Base-by-base conservation (phyloP, 1,140 invertebrate genomes). In the Teleogryllus occipitalis region DNA sequence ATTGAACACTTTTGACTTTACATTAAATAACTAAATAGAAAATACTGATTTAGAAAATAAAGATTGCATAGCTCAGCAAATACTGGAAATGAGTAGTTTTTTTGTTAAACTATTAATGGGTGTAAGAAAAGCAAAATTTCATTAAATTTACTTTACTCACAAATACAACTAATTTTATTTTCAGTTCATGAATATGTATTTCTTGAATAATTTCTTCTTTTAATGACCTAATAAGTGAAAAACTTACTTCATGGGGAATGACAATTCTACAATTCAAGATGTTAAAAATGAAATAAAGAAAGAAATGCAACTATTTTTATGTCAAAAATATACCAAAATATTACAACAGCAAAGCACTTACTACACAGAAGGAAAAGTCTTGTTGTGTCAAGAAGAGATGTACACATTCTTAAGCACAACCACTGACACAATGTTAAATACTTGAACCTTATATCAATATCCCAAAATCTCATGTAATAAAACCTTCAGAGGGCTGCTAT, bases 351-450 rank as follows among this genome's bases (percentile, higher is more conserved):
- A 2, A 39, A 39, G 27, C 27, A 39, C 27, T 39, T 39, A 39
- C 27, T 39, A 39, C 12, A n/a, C 47, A 77, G 84, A 22, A 75
- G 8, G 74, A 39, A 10, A 74, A 7, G 0, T 22, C 39, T 27
- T 27, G 22, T 12, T 74, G 22, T 74, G n/a, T 74, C 8, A 74
- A 21, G 1, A 39, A 39, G 27, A 2, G 5, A 39, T 39, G 27
- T 39, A 2, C 27, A 39, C 8, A 21, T 4, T 7, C 73, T 21
- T 4, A 8, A 7, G 73, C 27, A 74, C 10, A 74, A 21, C 12
- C 8, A 15, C n/a, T 21, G n/a, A 21, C 73, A 74, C 10, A 3
- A 74, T 7, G 73, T 74, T 15, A 72, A 3, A 5, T 72, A n/a
- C n/a, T 15, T 72, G 14, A 1, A 72, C n/a, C n/a, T 5, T 72